phyloP scores from a whole-genome alignment of 2,888 invertebrate species.

The Phengaris arion region DNA sequence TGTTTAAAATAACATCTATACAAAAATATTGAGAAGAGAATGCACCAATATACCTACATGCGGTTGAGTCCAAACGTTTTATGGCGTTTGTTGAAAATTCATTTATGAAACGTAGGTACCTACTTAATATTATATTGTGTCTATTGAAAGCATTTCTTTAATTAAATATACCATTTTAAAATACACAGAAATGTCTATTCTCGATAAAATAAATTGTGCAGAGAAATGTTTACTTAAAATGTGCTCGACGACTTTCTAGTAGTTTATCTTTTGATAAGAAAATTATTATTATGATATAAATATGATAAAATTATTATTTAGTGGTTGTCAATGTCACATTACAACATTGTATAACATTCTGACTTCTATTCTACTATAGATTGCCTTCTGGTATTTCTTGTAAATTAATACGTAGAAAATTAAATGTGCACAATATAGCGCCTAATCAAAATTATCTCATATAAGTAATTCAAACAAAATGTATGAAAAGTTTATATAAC shows the following conservation, averaged over 20 bases:
- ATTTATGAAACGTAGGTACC: too few species aligned
- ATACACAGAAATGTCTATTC: not conserved
- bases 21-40: too few species aligned
- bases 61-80: too few species aligned
- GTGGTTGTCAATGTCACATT: constrained; percentile 1
- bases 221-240: not conserved
- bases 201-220: not conserved
- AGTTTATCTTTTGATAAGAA: constrained; percentile 16
- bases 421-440: not conserved
- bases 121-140: too few species aligned
- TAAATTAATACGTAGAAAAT: not conserved
- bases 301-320: constrained; percentile 14
- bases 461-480: too few species aligned
- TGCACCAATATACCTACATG: too few species aligned
- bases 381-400: not conserved
- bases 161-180: too few species aligned
- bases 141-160: too few species aligned
- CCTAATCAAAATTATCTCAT: too few species aligned
- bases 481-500: too few species aligned
- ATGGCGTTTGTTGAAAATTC: too few species aligned
- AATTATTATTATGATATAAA: constrained; percentile 1
- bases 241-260: not conserved
- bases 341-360: not conserved
- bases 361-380: not conserved
- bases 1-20: too few species aligned